phyloP scores from a whole-genome alignment of 1,140 invertebrate genomes.

The Tribolium madens region DNA sequence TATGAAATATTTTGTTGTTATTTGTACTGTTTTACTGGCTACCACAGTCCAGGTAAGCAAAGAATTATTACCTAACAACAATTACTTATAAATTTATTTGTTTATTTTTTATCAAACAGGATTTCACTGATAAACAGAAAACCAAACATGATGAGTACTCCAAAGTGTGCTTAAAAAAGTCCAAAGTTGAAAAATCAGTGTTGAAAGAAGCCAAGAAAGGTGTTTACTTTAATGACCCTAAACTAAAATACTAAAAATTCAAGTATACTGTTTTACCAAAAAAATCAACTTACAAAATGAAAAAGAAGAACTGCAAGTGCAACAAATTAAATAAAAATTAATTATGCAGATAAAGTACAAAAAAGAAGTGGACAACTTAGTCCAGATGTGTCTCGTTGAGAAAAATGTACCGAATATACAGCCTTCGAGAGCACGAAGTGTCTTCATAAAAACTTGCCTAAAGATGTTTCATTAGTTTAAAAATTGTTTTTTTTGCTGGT shows the following conservation, averaged over 20 bases:
- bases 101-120: background rate
- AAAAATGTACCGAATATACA: slow-evolving; percentile 48
- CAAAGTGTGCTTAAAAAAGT: slow-evolving; percentile 65
- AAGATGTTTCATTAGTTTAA: background rate
- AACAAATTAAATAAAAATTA: slow-evolving; percentile 64
- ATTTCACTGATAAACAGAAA: slow-evolving; percentile 66
- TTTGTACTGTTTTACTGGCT: background rate
- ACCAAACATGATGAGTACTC: slow-evolving; percentile 67
- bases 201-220: slow-evolving; percentile 65
- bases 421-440: slow-evolving; percentile 47
- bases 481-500: background rate
- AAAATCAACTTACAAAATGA: slow-evolving; percentile 63
- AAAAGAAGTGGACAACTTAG: slow-evolving; percentile 34
- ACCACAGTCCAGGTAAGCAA: background rate
- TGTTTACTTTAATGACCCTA: slow-evolving; percentile 64
- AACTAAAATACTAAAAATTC: slow-evolving; percentile 66
- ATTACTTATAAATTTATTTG: background rate
- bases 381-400: slow-evolving; percentile 49
- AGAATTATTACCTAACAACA: background rate
- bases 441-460: background rate
- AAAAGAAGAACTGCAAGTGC: slow-evolving; percentile 64
- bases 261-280: slow-evolving; percentile 66
- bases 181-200: slow-evolving; percentile 62
- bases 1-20: background rate
- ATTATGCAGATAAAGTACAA: slow-evolving; percentile 63